Evolutionary conservation across 1,140 invertebrate genomes (phyloP).

Genomic region (Macrotrachela quadricornifera): DNA sequence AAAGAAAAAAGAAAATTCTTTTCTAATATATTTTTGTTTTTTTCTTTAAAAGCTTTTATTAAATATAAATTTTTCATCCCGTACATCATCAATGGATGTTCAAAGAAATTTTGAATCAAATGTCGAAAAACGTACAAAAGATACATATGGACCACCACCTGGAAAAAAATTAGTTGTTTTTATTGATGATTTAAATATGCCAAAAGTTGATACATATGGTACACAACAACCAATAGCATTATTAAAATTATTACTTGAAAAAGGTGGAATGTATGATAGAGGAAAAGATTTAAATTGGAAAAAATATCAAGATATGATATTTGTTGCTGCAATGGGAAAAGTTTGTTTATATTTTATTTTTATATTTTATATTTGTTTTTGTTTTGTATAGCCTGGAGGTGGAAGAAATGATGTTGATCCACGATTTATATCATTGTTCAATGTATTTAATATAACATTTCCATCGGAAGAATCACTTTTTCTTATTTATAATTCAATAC

Average conservation of each 20-base stretch:
- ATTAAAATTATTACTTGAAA: slow-evolving; percentile 60
- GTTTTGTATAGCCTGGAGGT: slow-evolving; percentile 38
- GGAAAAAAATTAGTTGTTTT: slow-evolving; percentile 66
- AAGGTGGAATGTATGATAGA: slow-evolving; percentile 60
- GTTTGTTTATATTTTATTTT: not conserved
- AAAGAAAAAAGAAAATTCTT: too few species aligned
- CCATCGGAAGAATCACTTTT: slow-evolving; percentile 40
- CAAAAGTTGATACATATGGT: slow-evolving; percentile 57
- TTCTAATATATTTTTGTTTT: too few species aligned
- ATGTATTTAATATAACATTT: slow-evolving; percentile 59
- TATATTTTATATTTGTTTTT: too few species aligned
- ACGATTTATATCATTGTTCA: slow-evolving; percentile 65
- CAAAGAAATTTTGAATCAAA: slow-evolving; percentile 60
- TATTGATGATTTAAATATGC: slow-evolving; percentile 83
- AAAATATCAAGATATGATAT: slow-evolving; percentile 51
- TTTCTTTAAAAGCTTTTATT: slow-evolving; percentile 20
- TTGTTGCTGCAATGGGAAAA: slow-evolving; percentile 38
- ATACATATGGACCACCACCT: slow-evolving; percentile 59
- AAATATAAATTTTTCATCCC: slow-evolving; percentile 66
- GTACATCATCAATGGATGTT: slow-evolving; percentile 65
- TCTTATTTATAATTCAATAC: slow-evolving; percentile 45
- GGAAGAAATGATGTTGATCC: slow-evolving; percentile 69
- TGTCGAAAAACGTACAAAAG: slow-evolving; percentile 65
- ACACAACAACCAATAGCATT: slow-evolving; percentile 75
- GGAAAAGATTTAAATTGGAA: slow-evolving; percentile 75